A percentile compares a stretch with the other conserved stretches of the same genome.
Evolutionary conservation across 2,797 vertebrate genomes (phyloP).

Genomic region (Anniella stebbinsi): DNA sequence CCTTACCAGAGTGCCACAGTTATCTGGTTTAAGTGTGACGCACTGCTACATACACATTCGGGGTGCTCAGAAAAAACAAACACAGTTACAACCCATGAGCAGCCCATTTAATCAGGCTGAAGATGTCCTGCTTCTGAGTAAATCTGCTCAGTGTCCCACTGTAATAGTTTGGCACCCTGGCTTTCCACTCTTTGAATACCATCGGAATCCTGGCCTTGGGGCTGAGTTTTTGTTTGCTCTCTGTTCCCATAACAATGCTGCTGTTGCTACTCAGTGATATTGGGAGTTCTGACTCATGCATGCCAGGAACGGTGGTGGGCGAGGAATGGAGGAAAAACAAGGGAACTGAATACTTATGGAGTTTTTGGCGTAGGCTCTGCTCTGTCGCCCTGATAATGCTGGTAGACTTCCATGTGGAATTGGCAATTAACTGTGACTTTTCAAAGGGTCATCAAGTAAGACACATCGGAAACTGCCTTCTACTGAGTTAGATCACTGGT

Average conservation of each 20-base stretch:
- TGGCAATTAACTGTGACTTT: neutral
- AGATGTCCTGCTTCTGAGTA: no score
- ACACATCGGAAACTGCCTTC: no score
- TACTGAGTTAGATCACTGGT: no score
- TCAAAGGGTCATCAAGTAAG: neutral
- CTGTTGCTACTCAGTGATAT: no score
- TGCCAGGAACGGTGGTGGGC: neutral
- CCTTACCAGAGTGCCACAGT: no score
- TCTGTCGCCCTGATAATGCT: neutral
- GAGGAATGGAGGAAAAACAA: neutral
- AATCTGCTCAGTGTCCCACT: no score
- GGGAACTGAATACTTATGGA: neutral
- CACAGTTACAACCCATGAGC: neutral
- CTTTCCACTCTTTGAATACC: no score
- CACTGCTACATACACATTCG: neutral
- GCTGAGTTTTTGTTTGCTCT: neutral
- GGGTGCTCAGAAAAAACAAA: neutral
- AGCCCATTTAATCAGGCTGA: neutral
- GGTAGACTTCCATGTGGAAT: neutral
- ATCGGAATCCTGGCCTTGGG: fast-evolving
- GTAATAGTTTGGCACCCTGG: no score
- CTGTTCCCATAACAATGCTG: neutral
- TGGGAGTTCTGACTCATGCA: conserved; percentile 7
- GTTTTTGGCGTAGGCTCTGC: neutral
- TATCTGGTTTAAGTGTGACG: no score